A percentile compares a stretch with the other conserved stretches of the same genome.
Conservation (phyloP, 2,797 vertebrate genomes). For the Urosaurus nigricauda region DNA sequence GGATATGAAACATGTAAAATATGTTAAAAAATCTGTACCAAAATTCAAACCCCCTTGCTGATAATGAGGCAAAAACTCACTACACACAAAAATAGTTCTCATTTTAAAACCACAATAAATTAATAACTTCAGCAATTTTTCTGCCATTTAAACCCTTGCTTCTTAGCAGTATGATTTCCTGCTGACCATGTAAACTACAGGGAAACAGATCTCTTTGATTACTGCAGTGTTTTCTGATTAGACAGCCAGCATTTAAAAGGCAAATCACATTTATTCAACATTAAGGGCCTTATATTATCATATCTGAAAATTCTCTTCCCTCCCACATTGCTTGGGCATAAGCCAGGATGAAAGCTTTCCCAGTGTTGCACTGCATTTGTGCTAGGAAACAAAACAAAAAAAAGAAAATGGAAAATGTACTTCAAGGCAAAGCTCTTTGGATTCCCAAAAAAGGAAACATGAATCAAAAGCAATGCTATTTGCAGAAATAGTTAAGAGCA, state of each 20-base stretch:
- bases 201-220: neutral
- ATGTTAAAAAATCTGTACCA: conserved; percentile 2
- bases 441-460: neutral
- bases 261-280: conserved; percentile 32
- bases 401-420: conserved; percentile 45
- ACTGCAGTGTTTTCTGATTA: conserved; percentile 17
- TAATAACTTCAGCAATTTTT: conserved; percentile 4
- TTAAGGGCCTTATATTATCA: conserved; percentile 32
- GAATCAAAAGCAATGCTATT: conserved; percentile 6
- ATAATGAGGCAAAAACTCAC: rapidly evolving
- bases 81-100: neutral
- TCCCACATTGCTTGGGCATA: conserved; percentile 26
- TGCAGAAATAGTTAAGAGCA: neutral
- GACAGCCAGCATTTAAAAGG: conserved; percentile 44
- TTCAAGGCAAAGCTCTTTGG: neutral
- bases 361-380: conserved; percentile 23
- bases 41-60: neutral
- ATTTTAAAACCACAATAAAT: neutral
- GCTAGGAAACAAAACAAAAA: conserved; percentile 39
- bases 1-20: neutral
- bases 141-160: conserved; percentile 23
- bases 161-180: neutral
- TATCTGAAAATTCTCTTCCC: conserved; percentile 23
- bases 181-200: neutral
- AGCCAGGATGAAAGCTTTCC: conserved; percentile 47